Evolutionary conservation across 1,140 invertebrate genomes (phyloP).

Genomic region (Trichonephila clavata): DNA sequence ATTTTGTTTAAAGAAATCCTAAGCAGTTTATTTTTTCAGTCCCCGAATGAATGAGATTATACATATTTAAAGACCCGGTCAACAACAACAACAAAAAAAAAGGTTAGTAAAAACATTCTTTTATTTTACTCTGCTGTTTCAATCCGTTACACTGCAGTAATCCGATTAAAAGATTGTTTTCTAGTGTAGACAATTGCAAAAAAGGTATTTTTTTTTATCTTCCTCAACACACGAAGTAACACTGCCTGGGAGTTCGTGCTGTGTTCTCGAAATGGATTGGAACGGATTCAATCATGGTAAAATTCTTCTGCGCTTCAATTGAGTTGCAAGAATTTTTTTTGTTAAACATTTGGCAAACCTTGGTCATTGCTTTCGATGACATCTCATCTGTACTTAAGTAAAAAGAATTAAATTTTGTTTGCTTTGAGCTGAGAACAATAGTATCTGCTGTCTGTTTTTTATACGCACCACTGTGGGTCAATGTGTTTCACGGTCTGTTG

Average conservation of each 20-base stretch:
- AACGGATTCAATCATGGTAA: background rate
- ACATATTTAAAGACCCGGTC: background rate
- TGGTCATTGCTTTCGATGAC: conserved; percentile 11
- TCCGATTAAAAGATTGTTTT: conserved; percentile 26
- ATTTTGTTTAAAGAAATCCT: background rate
- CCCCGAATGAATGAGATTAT: background rate
- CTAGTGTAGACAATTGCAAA: background rate
- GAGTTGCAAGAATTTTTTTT: background rate
- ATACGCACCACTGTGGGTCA: background rate
- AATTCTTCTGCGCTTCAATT: background rate
- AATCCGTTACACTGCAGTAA: background rate
- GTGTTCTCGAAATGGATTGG: background rate
- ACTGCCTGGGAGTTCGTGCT: background rate
- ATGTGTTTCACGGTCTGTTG: background rate
- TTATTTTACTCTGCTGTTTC: background rate
- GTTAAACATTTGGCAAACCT: background rate
- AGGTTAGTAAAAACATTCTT: background rate
- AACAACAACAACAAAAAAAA: background rate
- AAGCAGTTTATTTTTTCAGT: background rate
- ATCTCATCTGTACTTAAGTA: background rate
- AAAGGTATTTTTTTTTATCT: background rate
- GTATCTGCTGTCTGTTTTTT: background rate
- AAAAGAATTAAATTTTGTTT: conserved; percentile 9
- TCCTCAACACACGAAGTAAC: background rate
- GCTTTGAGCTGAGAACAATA: background rate